A percentile compares a stretch with the other conserved stretches of the same genome.
Evolutionary conservation across 1,140 invertebrate genomes (phyloP).

Genomic region (Aphaenogaster ashmeadi): DNA sequence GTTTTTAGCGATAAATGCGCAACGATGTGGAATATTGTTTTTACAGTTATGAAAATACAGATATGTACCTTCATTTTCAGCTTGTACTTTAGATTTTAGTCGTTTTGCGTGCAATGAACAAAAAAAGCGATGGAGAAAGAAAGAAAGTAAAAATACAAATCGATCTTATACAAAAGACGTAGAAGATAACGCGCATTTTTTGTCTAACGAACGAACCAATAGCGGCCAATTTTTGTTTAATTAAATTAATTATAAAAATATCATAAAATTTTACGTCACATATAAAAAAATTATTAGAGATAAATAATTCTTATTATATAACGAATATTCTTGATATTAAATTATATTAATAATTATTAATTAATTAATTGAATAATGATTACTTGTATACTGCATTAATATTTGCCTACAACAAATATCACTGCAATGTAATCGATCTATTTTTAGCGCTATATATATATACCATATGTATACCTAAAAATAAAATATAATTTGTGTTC

Average conservation of each 20-base stretch:
- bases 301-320: neutral
- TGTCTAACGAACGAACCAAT: neutral
- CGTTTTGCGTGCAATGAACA: constrained; percentile 66
- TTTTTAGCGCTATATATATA: neutral
- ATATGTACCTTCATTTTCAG: neutral
- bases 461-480: neutral
- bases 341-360: constrained; percentile 1
- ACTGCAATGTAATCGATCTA: neutral
- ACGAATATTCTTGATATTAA: neutral
- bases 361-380: neutral
- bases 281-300: neutral
- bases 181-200: neutral
- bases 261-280: neutral
- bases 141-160: neutral
- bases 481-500: neutral
- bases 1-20: neutral
- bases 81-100: constrained; percentile 36
- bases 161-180: neutral
- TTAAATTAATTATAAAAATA: constrained; percentile 26
- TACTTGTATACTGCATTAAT: neutral
- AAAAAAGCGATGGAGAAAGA: constrained; percentile 6
- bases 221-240: neutral
- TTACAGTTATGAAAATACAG: neutral
- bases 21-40: neutral
- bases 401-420: neutral